Percentiles rank a stretch among this genome's conserved stretches.
Conservation (phyloP, 2,888 invertebrate species). For the Lasioglossum lativentre region DNA sequence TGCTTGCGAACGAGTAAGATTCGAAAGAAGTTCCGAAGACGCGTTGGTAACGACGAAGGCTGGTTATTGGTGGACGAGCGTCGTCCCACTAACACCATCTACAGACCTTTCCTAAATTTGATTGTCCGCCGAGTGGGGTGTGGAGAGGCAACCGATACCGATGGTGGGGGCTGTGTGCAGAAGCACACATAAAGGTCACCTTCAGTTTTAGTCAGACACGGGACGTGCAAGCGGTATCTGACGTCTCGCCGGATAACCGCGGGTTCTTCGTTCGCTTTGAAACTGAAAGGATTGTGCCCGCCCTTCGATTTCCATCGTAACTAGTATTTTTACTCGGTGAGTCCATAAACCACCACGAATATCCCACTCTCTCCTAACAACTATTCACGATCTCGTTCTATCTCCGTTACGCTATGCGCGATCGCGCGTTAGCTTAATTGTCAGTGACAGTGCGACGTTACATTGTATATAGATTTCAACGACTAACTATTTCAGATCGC, state of each 20-base stretch:
- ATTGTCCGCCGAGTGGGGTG: conserved; percentile 46
- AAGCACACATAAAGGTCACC: conserved; percentile 79
- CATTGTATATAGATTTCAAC: conserved; percentile 18
- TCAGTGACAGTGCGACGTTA: conserved; percentile 47
- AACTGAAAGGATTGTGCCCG: background rate
- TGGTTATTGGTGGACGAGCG: conserved; percentile 24
- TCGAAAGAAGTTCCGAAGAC: conserved; percentile 29
- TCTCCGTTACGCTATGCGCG: background rate
- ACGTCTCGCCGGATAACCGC: conserved; percentile 17
- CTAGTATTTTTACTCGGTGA: conserved; percentile 40
- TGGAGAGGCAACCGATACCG: conserved; percentile 7
- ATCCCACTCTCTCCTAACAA: background rate
- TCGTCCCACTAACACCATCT: conserved; percentile 57
- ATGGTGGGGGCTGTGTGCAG: conserved; percentile 47
- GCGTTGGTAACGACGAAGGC: background rate
- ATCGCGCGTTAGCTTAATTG: conserved; percentile 3
- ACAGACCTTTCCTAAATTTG: conserved; percentile 37
- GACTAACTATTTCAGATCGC: background rate
- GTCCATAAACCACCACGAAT: background rate
- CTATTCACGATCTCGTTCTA: background rate
- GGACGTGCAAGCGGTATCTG: conserved; percentile 70
- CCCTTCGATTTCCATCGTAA: background rate
- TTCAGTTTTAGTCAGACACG: conserved; percentile 79
- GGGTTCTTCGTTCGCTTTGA: background rate
- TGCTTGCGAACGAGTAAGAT: background rate